phyloP scores from a whole-genome alignment of 64 coral and sea anemone species.

The Pocillopora verrucosa region DNA sequence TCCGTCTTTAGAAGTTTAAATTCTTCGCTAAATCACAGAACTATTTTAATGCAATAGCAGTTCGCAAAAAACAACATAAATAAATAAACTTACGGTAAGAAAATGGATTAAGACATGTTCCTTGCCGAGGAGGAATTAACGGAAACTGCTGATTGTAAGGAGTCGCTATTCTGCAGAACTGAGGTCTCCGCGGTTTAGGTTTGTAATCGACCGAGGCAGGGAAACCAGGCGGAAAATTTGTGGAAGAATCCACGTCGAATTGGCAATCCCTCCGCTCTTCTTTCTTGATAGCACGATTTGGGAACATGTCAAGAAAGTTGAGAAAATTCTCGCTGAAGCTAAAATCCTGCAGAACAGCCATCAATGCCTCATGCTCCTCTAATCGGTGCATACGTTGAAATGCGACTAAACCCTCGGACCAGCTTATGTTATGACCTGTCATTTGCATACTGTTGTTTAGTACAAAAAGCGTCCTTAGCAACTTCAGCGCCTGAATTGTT shows the following conservation, averaged over 20 bases:
- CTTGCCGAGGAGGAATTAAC: not conserved
- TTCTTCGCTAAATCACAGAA: not conserved
- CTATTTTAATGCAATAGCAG: not conserved
- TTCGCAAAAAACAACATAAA: not conserved
- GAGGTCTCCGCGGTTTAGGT: not conserved
- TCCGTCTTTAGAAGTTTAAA: not conserved
- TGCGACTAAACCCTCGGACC: not conserved
- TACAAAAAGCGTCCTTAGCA: not conserved
- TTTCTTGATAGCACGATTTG: not conserved
- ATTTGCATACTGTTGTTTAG: constrained; percentile 41
- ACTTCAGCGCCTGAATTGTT: not conserved
- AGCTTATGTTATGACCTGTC: not conserved
- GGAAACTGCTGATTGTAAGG: not conserved
- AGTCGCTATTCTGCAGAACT: not conserved
- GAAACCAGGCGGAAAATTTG: not conserved
- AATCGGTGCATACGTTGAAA: not conserved
- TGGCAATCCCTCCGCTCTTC: constrained; percentile 3
- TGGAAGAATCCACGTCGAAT: constrained; percentile 4
- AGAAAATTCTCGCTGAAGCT: not conserved
- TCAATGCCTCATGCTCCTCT: not conserved
- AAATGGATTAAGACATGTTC: not conserved
- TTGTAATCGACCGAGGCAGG: not conserved
- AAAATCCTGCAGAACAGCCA: constrained; percentile 14
- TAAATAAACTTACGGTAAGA: constrained; percentile 16
- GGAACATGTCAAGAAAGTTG: constrained; percentile 2